Evolutionary conservation across 2,113 vertebrate genomes (phyloP).

Genomic region (Casuarius casuarius): DNA sequence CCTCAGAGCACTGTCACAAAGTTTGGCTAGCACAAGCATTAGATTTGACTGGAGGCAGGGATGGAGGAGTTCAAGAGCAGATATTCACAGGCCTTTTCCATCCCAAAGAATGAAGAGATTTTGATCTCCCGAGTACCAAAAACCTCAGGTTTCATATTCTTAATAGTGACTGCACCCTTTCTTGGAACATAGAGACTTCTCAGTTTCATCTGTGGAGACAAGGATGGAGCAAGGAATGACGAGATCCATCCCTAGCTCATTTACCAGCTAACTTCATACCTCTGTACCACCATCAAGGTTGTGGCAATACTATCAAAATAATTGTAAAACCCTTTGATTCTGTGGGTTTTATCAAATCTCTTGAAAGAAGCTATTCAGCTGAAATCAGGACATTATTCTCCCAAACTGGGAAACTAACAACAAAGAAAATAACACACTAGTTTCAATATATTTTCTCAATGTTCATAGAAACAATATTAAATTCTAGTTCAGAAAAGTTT

Average conservation of each 20-base stretch:
- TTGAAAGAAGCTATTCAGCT: not conserved
- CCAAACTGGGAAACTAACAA: not conserved
- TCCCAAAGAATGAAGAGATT: not conserved
- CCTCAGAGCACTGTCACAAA: not conserved
- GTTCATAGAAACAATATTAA: not conserved
- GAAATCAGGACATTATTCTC: constrained; percentile 17
- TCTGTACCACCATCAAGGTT: not conserved
- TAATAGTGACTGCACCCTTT: not conserved
- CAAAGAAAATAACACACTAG: not conserved
- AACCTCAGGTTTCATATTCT: not conserved
- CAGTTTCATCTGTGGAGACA: not conserved
- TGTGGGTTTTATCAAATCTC: not conserved
- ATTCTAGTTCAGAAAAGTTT: constrained; percentile 16
- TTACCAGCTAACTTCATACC: not conserved
- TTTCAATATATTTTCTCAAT: not conserved
- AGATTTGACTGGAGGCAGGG: not conserved
- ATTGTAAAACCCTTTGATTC: not conserved
- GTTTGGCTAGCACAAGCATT: not conserved
- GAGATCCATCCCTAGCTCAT: not conserved
- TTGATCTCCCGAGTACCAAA: not conserved
- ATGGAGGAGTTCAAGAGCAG: not conserved
- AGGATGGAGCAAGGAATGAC: not conserved
- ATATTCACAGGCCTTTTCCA: not conserved
- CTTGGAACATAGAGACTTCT: not conserved
- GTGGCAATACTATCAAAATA: not conserved